Evolutionary conservation across 2,113 vertebrate species (phyloP).

Genomic region (Corvus cornix): DNA sequence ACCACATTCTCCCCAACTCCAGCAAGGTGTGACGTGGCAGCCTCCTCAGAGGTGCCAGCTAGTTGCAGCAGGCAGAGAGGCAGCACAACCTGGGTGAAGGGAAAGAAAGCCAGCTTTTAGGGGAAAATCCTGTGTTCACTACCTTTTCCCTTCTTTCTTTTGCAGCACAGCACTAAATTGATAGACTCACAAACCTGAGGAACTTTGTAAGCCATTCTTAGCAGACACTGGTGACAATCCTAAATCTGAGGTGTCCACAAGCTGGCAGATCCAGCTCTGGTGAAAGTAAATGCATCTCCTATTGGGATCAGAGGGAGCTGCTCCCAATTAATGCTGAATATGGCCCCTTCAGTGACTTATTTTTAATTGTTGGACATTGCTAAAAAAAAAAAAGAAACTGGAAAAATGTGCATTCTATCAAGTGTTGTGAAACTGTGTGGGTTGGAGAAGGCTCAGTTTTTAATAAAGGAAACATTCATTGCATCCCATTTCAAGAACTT

Average conservation of each 20-base stretch:
- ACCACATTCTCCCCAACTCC: neutral
- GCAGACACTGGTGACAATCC: neutral
- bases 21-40: conserved; percentile 32
- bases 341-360: neutral
- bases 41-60: neutral
- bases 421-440: conserved; percentile 52
- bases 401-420: conserved; percentile 59
- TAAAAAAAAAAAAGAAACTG: neutral
- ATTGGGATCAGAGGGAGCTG: neutral
- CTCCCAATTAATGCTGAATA: neutral
- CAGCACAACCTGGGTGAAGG: neutral
- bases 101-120: conserved; percentile 9
- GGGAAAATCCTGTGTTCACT: neutral
- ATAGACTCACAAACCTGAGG: neutral
- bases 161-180: neutral
- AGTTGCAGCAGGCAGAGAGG: conserved; percentile 8
- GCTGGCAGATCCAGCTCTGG: neutral
- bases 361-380: neutral
- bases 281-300: neutral
- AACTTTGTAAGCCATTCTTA: neutral
- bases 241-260: neutral
- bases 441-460: conserved; percentile 49
- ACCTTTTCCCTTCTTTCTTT: neutral
- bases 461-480: conserved; percentile 54
- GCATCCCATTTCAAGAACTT: conserved; percentile 45